phyloP scores from a whole-genome alignment of 2,797 vertebrate genomes.

The Dromococcyx pavoninus region DNA sequence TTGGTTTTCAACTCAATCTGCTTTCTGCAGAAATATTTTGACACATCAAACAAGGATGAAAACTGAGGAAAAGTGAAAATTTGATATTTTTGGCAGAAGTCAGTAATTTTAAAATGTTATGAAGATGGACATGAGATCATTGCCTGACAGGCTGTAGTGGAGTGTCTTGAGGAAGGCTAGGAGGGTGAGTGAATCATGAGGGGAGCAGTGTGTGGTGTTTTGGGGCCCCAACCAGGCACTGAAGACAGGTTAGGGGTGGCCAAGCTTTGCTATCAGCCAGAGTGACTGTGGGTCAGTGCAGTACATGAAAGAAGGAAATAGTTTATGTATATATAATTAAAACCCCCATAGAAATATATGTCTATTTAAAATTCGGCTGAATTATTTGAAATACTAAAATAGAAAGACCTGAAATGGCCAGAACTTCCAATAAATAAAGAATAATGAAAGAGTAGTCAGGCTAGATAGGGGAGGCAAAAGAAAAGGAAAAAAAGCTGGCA shows the following conservation, averaged over 20 bases:
- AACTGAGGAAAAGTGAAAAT: not conserved
- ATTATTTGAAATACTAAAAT: not conserved
- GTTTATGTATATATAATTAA: not conserved
- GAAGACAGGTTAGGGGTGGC: not conserved
- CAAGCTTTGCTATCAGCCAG: not conserved
- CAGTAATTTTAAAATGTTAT: not conserved
- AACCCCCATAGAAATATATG: not conserved
- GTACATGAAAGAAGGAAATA: not conserved
- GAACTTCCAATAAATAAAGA: not conserved
- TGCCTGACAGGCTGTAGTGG: not conserved
- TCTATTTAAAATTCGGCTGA: not conserved
- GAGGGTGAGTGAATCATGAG: fast-evolving
- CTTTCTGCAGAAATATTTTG: not conserved
- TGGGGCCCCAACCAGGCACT: fast-evolving
- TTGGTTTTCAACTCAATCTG: not conserved
- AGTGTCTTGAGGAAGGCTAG: not conserved
- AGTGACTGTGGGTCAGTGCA: not conserved
- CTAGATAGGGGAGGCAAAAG: not conserved
- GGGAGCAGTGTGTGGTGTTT: not conserved
- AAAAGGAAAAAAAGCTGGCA: not conserved
- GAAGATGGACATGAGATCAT: not conserved
- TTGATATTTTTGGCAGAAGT: not conserved
- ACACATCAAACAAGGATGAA: not conserved
- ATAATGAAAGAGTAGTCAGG: not conserved
- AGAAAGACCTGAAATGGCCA: not conserved